Evolutionary conservation across 1,140 invertebrate species (phyloP), one percentile per base, ranked within the genome.

Genomic region (Drepana arcuata): DNA sequence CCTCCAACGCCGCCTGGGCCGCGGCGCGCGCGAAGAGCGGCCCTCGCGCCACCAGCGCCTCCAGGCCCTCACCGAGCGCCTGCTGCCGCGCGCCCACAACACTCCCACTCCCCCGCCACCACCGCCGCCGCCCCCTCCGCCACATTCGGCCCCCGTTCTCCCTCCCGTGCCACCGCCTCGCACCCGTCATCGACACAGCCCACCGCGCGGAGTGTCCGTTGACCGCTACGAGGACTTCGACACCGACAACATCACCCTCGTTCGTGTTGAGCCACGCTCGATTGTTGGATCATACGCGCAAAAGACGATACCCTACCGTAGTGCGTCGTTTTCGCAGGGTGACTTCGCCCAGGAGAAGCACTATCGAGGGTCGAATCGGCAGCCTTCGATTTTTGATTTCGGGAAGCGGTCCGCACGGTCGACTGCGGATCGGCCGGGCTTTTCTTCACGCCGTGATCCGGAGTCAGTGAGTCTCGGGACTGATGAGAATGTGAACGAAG

Each of bases 301-400:
- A 49, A 84, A 74, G 27, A 85, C 83, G 21, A 86, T 88, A 46
- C 89, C 91, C 2, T 92, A 90, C 48, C 85, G 93, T 14, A 93
- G 92, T 57, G 92, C 92, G 2, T 94, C 93, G 6, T 94, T 94
- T 56, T 92, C 92, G 0, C 92, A 94, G 72, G 91, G 92, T 24
- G 92, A 94, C 62, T 91, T 89, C 52, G 80, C 84, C 2, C 69
- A 83, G 18, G 62, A 75, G 29, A 75, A 77, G 23, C 70, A 81
- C 40, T 78, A 75, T 63, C 74, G 60, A 50, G 84, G 65, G 48
- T 74, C 57, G 27, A 70, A 32, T 34, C 66, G 65, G 46, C 69
- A 72, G 31, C 65, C 44, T 26, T 78, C 74, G 5, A 66, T 72
- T 30, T 86, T 71, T 60, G 82, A 54, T 59, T 85, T 63, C 52